phyloP scores from a whole-genome alignment of 1,140 invertebrate species.

The Conopomorpha cramerella region DNA sequence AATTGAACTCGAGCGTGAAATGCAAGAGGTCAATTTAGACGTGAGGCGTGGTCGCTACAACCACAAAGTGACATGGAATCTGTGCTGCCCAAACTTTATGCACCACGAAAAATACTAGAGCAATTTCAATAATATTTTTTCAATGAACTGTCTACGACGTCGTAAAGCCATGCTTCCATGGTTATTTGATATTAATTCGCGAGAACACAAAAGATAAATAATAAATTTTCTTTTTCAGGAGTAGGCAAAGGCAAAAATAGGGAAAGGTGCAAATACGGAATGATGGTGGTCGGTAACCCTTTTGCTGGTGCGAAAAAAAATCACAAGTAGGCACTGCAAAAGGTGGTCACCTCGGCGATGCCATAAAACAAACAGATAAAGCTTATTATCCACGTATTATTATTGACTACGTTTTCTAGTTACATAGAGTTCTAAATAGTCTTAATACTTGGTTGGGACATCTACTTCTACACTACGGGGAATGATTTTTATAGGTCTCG shows the following conservation, averaged over 20 bases:
- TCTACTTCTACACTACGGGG: too few relatives aligned
- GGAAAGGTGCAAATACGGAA: constrained; percentile 46
- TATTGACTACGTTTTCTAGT: too few relatives aligned
- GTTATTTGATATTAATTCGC: constrained; percentile 13
- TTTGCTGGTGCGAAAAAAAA: constrained; percentile 7
- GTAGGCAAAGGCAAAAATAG: constrained; percentile 39
- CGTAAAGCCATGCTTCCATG: neutral
- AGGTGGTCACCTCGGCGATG: constrained; percentile 48
- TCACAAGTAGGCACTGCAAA: constrained; percentile 18
- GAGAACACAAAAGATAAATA: constrained; percentile 17
- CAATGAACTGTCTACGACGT: neutral
- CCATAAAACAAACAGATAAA: constrained; percentile 63
- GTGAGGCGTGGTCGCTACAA: too few relatives aligned
- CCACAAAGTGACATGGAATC: too few relatives aligned
- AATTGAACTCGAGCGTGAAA: too few relatives aligned
- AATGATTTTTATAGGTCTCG: too few relatives aligned
- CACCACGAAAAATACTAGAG: constrained; percentile 12
- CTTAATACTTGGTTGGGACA: too few relatives aligned
- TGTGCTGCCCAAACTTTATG: too few relatives aligned
- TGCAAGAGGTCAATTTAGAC: too few relatives aligned
- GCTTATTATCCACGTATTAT: too few relatives aligned
- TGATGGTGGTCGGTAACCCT: constrained; percentile 5
- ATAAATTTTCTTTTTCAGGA: too few relatives aligned
- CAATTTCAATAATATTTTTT: constrained; percentile 23
- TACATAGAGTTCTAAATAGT: too few relatives aligned